phyloP scores from a whole-genome alignment of 2,797 vertebrate genomes.

The Philypnodon macrostomus region DNA sequence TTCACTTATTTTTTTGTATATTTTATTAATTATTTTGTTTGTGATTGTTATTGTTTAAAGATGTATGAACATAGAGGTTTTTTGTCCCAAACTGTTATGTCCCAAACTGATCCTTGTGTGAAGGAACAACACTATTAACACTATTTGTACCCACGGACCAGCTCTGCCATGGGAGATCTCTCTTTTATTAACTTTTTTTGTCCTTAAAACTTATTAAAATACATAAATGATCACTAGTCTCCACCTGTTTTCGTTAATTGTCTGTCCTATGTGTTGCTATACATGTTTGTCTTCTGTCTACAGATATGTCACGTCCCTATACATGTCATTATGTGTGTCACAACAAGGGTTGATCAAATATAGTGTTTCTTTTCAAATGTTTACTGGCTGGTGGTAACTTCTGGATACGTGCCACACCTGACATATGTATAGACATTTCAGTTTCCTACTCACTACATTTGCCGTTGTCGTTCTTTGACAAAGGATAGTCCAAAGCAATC shows the following conservation, averaged over 20 bases:
- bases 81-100: constrained; percentile 57
- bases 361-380: constrained; percentile 48
- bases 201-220: constrained; percentile 46
- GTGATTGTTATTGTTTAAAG: constrained; percentile 54
- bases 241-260: constrained; percentile 53
- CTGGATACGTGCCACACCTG: constrained; percentile 59
- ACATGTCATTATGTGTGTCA: constrained; percentile 58
- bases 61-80: constrained; percentile 63
- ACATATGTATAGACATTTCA: constrained; percentile 50
- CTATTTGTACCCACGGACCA: constrained; percentile 51
- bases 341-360: constrained; percentile 32
- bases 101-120: constrained; percentile 43
- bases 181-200: constrained; percentile 43
- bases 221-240: constrained; percentile 32
- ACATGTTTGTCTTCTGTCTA: constrained; percentile 58
- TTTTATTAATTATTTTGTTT: constrained; percentile 41
- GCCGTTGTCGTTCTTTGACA: constrained; percentile 45
- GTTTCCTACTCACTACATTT: constrained; percentile 58
- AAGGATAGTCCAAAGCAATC: constrained; percentile 52
- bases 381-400: constrained; percentile 53
- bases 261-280: constrained; percentile 61
- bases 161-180: constrained; percentile 59
- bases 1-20: constrained; percentile 32
- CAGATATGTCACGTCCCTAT: constrained; percentile 57
- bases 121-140: constrained; percentile 60